A percentile compares a stretch with the other conserved stretches of the same genome.
Evolutionary conservation across 2,113 vertebrate genomes (phyloP).

Genomic region (Cebidichthys violaceus): DNA sequence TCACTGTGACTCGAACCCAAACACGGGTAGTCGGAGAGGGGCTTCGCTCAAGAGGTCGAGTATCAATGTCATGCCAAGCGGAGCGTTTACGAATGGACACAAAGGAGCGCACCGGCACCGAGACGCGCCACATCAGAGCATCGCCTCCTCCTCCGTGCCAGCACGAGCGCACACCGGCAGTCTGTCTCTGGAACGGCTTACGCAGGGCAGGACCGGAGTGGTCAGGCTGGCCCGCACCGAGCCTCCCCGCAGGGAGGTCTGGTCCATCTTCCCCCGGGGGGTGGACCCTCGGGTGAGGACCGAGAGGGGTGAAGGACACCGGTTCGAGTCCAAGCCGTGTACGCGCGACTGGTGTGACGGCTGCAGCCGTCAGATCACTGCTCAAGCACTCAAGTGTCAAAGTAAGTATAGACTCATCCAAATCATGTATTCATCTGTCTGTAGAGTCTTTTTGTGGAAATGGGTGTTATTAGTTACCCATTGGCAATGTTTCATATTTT

Average conservation of each 20-base stretch:
- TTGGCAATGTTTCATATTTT: not conserved
- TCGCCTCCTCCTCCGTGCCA: conserved; percentile 2
- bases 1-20: conserved; percentile 36
- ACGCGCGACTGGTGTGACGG: conserved; percentile 90
- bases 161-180: conserved; percentile 24
- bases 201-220: conserved; percentile 80
- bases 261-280: conserved; percentile 87
- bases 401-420: conserved; percentile 82
- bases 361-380: conserved; percentile 86
- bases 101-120: conserved; percentile 41
- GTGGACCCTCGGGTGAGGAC: conserved; percentile 82
- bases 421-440: not conserved
- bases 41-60: conserved; percentile 29
- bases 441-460: not conserved
- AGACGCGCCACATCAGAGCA: conserved; percentile 20
- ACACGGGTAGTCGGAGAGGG: conserved; percentile 38
- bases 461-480: not conserved
- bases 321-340: conserved; percentile 81
- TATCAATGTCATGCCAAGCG: conserved; percentile 31
- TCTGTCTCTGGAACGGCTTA: conserved; percentile 74
- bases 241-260: conserved; percentile 86
- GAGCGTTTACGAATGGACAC: conserved; percentile 20
- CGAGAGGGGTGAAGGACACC: conserved; percentile 87
- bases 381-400: conserved; percentile 86
- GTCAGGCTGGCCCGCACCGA: conserved; percentile 82